Evolutionary conservation across 1,140 invertebrate species (phyloP).

Genomic region (Anadara kagoshimensis): DNA sequence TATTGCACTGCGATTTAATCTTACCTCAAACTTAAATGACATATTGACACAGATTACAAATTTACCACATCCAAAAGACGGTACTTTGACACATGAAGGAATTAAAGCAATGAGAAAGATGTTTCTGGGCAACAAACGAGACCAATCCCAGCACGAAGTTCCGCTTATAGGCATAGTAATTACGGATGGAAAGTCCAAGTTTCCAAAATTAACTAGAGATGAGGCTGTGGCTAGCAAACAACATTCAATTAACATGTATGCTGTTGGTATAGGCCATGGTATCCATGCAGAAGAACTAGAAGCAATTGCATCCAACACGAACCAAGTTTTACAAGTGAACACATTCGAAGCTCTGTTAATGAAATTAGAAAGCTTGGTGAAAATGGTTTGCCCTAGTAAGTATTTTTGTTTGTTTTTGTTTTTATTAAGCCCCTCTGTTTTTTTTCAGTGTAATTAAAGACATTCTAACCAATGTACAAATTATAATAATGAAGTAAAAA

Average conservation of each 20-base stretch:
- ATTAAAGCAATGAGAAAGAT: slow-evolving; percentile 22
- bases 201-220: background rate
- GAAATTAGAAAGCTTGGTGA: slow-evolving; percentile 11
- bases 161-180: slow-evolving; percentile 17
- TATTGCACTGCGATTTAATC: background rate
- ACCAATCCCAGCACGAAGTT: background rate
- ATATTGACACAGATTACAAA: background rate
- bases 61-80: slow-evolving; percentile 19
- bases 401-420: background rate
- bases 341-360: slow-evolving; percentile 16
- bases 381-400: slow-evolving; percentile 31
- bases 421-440: background rate
- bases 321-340: slow-evolving; percentile 16
- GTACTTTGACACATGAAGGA: slow-evolving; percentile 17
- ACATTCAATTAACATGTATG: slow-evolving; percentile 27
- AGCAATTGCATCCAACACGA: slow-evolving; percentile 7
- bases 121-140: background rate
- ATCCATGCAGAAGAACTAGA: slow-evolving; percentile 19
- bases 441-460: background rate
- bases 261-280: slow-evolving; percentile 18
- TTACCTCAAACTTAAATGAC: background rate
- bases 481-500: background rate
- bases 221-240: slow-evolving; percentile 4
- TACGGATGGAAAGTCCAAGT: slow-evolving; percentile 28
- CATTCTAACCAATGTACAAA: background rate